Evolutionary conservation across 2,797 vertebrate species (phyloP).

Genomic region (Micromesistius poutassou): DNA sequence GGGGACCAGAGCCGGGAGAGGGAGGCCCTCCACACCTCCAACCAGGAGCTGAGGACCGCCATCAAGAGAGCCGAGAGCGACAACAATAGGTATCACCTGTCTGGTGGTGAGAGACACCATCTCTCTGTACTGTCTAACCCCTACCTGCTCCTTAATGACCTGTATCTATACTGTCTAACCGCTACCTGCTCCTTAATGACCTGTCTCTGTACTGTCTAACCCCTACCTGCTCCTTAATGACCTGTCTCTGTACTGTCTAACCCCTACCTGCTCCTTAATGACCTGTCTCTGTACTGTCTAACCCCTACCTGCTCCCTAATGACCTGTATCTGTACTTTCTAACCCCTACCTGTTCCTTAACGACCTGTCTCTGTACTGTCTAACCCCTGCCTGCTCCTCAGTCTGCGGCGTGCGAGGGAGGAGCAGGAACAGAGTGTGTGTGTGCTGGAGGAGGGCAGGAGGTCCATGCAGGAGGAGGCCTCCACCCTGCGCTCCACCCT

Average conservation of each 20-base stretch:
- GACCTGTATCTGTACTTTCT: neutral
- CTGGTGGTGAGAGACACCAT: too few relatives aligned
- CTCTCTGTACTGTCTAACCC: neutral
- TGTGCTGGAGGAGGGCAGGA: constrained; percentile 70
- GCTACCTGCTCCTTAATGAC: too few relatives aligned
- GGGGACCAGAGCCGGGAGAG: constrained; percentile 71
- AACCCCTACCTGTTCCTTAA: constrained; percentile 1
- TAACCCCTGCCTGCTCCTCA: constrained; percentile 37
- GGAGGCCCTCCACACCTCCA: constrained; percentile 73
- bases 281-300: neutral
- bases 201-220: too few relatives aligned
- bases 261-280: neutral
- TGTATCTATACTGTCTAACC: too few relatives aligned
- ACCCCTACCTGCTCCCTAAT: constrained; percentile 1
- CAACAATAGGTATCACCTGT: constrained; percentile 74
- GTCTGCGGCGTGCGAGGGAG: constrained; percentile 73
- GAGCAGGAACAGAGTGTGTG: constrained; percentile 74
- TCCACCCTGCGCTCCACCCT: constrained; percentile 64
- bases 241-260: neutral
- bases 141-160: too few relatives aligned
- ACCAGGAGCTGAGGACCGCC: constrained; percentile 69
- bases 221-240: neutral
- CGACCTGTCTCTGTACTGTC: neutral
- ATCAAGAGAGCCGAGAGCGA: constrained; percentile 75
- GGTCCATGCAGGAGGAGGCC: constrained; percentile 65